Base-by-base conservation (phyloP, 2,888 invertebrate species). In the Neoascia interrupta region DNA sequence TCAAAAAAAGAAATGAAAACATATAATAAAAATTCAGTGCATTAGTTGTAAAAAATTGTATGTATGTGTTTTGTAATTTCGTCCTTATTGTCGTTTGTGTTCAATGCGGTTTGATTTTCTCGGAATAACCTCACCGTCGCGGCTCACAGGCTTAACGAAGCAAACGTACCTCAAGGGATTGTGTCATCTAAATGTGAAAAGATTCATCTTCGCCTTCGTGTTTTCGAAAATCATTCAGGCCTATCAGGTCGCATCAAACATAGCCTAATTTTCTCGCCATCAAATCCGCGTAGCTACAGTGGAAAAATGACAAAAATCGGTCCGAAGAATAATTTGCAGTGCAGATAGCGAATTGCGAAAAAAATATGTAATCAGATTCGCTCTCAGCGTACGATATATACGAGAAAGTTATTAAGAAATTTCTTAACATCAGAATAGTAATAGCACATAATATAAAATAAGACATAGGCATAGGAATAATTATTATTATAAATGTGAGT, bases 401-500 rank as follows among this genome's bases (percentile, higher is more conserved):
- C n/a, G 43, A 21, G 43, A 53, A 28, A 10, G 26, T 26, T 26
- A 5, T 19, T 8, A 49, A 43, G 39, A 19, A 15, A 53, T 39
- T 21, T 37, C 41, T 19, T 51, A 19, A 49, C 39, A 37, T 54
- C 28, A 6, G 37, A 53, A 61, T 49, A 36, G 37, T 47, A 69
- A 36, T 19, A 13, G 51, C 41, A 43, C 13, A 51, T 41, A 63
- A 49, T 47, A 74, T n/a, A 23, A 47, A 61, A 61, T 16, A 66
- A 61, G n/a, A n/a, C n/a, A n/a, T n/a, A n/a, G n/a, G n/a, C n/a
- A n/a, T n/a, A 26, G 5, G 26, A 26, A 56, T 31, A 34, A 60
- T 34, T n/a, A 43, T 18, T 36, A 36, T 28, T 6, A 49, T 58
- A 51, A 76, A 58, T 58, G 70, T 70, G 76, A 70, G 76, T 70